Conservation (phyloP, 2,888 invertebrate species). For the Rhagonycha lutea region DNA sequence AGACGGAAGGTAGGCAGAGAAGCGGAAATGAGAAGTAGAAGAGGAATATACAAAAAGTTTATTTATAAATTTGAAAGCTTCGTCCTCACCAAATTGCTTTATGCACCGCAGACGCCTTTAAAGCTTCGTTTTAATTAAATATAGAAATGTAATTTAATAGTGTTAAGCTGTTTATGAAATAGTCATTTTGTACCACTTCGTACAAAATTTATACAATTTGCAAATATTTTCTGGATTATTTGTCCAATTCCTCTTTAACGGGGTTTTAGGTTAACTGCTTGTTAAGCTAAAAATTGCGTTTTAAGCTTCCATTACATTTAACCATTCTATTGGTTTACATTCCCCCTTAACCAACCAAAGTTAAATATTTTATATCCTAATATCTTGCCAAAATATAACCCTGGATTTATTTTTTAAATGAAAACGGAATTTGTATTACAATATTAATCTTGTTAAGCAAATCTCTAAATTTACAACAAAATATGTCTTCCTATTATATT, state of each 20-base stretch:
- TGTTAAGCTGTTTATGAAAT: conserved; percentile 15
- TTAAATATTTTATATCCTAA: conserved; percentile 12
- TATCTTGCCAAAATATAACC: neutral
- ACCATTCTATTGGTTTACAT: conserved; percentile 18
- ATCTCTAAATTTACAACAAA: neutral
- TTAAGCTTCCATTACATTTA: conserved; percentile 19
- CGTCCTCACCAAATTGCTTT: conserved; percentile 19
- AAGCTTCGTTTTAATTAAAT: conserved; percentile 23
- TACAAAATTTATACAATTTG: conserved; percentile 2
- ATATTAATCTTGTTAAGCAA: neutral
- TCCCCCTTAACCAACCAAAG: conserved; percentile 11
- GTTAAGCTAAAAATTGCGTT: conserved; percentile 19
- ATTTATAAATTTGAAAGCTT: conserved; percentile 15
- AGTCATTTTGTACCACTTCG: neutral
- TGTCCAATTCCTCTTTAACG: neutral
- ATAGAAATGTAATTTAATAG: conserved; percentile 20
- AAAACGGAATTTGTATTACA: neutral
- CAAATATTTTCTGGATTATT: conserved; percentile 5
- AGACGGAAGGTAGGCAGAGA: conserved; percentile 6
- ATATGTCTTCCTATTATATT: neutral
- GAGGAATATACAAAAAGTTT: conserved; percentile 14
- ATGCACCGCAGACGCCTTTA: conserved; percentile 14
- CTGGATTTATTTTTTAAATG: neutral
- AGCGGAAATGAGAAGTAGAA: conserved; percentile 13
- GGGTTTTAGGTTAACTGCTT: conserved; percentile 3